Evolutionary conservation across 2,113 vertebrate genomes (phyloP), one percentile per base, ranked within the genome.

Genomic region (Vicugna pacos): DNA sequence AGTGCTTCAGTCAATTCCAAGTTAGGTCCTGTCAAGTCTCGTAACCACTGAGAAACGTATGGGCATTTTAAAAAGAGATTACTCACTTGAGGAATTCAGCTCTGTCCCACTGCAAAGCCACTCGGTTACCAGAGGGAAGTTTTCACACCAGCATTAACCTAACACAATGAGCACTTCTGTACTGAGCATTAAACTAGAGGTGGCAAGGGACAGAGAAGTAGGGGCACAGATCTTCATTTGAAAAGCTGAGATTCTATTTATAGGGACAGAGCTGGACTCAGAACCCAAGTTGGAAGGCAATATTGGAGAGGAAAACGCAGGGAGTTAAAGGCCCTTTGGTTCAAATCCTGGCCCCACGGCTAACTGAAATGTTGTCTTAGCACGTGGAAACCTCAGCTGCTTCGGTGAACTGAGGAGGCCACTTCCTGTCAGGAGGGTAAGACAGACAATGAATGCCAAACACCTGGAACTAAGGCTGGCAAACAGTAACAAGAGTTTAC

Each of bases 11-110:
- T 94, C 95, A 94, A 54, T 95, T 93, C 89, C 62, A 88, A 93
- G 93, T 92, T 79, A 85, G 93, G 91, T 67, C 81, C 91, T 95
- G 93, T 96, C 93, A 96, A 86, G 91, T 94, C 93, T 89, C 0
- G 6, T 60, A 95, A 92, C 50, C 88, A 70, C 86, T 94, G 93
- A 94, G 92, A 95, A 97, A 93, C 1, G 0, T 35, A 89, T 1
- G 6, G 82, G 79, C 85, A 83, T 92, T 95, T 95, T 26, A 95
- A 97, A 94, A 91, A 89, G 62, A 95, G 91, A 94, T 96, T 65
- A 91, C 91, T 97, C 91, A 96, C 89, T 91, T 32, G 89, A 93
- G 93, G 83, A 92, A 80, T 96, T 97, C 42, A 73, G 77, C 75
- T 46, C 88, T 94, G 86, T 93, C 94, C 95, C 50, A 6, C 46